Base-by-base conservation (phyloP, 2,888 invertebrate species). In the Aleiodes leptofemur region DNA sequence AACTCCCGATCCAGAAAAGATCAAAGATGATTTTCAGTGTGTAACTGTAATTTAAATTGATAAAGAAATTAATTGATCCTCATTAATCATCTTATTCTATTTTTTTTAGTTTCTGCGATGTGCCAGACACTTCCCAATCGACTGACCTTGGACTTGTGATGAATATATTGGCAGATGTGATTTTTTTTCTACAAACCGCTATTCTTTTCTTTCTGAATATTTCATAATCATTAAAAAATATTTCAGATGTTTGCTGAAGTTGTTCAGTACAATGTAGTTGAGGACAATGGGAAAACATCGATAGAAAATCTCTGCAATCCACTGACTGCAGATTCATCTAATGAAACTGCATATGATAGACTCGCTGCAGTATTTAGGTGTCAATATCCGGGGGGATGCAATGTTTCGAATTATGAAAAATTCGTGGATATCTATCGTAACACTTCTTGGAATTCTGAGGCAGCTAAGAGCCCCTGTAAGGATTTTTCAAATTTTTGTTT, bases 11-110 rank as follows among this genome's bases (percentile, higher is more conserved):
- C 82, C 89, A 0, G 78, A 83, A 0, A 84, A 82, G 1, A 82
- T 92, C 1, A 90, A 91, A 0, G 76, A 82, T 14, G 79, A 90
- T 79, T 92, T 92, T 84, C 90, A 90, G 92, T 92, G 80, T 86
- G 86, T 78, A 31, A 3, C 31, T 31, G 31, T 31, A 31, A 31
- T 29, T 16, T 16, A 6, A 23, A 57, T 11, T 31, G 3, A 13
- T 29, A 31, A 57, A 5, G 8, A 23, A 9, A 4, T n/a, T n/a
- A n/a, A n/a, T n/a, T n/a, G n/a, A 23, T 57, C 34, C 53, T 29
- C 14, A n/a, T 16, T 55, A 61, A 61, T 14, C 11, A 11, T 13
- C 23, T 3, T 56, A 38, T 31, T 23, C 31, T 3, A 0, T 2
- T 57, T 50, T 16, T 56, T 29, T 56, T 5, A 31, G 31, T 31